A percentile compares a stretch with the other conserved stretches of the same genome.
phyloP scores from a whole-genome alignment of 2,113 vertebrate genomes.

The Nestor notabilis region DNA sequence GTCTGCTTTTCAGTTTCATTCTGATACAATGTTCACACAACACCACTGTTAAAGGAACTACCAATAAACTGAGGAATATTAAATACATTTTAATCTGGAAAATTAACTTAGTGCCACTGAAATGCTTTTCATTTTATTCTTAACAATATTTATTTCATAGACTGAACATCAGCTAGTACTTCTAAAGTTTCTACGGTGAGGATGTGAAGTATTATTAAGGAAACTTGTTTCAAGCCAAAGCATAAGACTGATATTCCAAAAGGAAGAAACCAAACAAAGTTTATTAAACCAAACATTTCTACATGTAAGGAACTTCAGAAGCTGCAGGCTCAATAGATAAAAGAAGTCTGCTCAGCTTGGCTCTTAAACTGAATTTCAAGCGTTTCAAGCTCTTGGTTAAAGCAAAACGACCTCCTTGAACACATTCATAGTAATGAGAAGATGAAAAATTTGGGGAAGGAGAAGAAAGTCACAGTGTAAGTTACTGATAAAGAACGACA shows the following conservation, averaged over 20 bases:
- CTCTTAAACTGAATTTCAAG: not conserved
- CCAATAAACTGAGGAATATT: not conserved
- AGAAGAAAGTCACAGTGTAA: not conserved
- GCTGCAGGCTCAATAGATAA: not conserved
- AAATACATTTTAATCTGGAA: not conserved
- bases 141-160: not conserved
- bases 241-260: not conserved
- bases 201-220: not conserved
- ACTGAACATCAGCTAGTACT: not conserved
- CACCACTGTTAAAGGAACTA: not conserved
- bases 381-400: not conserved
- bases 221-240: not conserved
- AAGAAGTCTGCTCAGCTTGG: not conserved
- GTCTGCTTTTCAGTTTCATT: not conserved
- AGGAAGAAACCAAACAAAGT: not conserved
- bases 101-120: not conserved
- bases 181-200: not conserved
- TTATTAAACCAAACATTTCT: not conserved
- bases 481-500: not conserved
- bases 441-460: not conserved
- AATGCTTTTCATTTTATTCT: not conserved
- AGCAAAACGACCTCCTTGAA: rapidly evolving
- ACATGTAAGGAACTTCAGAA: not conserved
- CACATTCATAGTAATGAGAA: not conserved
- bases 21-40: not conserved